Conservation (phyloP, 2,113 vertebrate genomes). For the Prionailurus viverrinus region DNA sequence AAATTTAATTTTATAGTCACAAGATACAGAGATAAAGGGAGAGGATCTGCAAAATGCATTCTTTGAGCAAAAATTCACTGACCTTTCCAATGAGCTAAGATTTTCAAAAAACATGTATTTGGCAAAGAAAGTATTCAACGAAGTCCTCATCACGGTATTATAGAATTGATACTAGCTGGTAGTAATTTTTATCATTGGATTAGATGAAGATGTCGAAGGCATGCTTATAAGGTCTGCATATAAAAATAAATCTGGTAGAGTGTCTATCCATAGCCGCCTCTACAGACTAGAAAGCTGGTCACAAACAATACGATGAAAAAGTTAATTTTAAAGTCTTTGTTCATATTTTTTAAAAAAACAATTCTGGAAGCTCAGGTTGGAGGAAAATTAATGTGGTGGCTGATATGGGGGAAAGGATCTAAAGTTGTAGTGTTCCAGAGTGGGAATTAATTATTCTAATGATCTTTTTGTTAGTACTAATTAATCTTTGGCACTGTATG, state of each 20-base stretch:
- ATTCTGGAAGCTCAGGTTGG: not conserved
- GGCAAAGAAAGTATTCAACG: not conserved
- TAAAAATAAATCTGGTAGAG: not conserved
- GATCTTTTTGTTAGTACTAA: not conserved
- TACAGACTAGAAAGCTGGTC: not conserved
- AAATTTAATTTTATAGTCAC: constrained; percentile 65
- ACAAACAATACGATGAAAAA: not conserved
- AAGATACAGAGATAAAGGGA: constrained; percentile 24
- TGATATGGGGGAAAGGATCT: not conserved
- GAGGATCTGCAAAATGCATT: not conserved
- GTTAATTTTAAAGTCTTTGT: not conserved
- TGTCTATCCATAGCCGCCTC: not conserved
- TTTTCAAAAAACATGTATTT: constrained; percentile 44
- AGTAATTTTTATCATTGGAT: not conserved
- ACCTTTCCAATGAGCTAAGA: constrained; percentile 38
- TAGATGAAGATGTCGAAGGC: not conserved
- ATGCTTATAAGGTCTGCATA: not conserved
- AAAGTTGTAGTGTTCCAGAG: not conserved
- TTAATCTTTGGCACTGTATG: not conserved
- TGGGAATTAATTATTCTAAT: not conserved
- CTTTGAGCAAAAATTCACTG: constrained; percentile 1
- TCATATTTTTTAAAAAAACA: not conserved
- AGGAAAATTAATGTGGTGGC: not conserved
- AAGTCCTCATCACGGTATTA: not conserved
- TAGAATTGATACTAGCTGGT: not conserved